Conservation (phyloP, 2,888 invertebrate genomes). For the Cantharis rufa region DNA sequence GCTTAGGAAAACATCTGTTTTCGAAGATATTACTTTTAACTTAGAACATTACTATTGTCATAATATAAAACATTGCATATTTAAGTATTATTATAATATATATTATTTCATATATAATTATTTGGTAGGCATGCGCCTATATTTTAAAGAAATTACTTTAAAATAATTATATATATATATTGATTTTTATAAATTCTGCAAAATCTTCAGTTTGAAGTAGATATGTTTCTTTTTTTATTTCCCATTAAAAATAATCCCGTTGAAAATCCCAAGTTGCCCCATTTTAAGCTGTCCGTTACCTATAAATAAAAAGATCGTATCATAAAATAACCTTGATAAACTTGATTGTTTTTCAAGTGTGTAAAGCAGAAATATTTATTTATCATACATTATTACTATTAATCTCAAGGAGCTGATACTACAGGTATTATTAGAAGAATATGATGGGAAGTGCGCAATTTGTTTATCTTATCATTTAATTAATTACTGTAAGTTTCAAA, state of each 20-base stretch:
- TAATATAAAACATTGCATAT: background rate
- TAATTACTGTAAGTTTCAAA: slow-evolving; percentile 3
- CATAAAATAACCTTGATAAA: background rate
- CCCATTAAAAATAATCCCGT: slow-evolving; percentile 67
- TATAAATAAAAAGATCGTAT: slow-evolving; percentile 56
- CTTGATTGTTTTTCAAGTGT: background rate
- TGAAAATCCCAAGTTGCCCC: slow-evolving; percentile 73
- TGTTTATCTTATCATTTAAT: slow-evolving; percentile 21
- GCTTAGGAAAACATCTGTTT: background rate
- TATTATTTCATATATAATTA: background rate
- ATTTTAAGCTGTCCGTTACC: slow-evolving; percentile 73
- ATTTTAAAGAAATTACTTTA: background rate
- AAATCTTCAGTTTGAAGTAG: slow-evolving; percentile 7
- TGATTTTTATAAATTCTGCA: background rate
- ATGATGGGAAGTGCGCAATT: slow-evolving; percentile 4
- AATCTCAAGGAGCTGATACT: background rate
- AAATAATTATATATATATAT: background rate
- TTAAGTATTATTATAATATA: background rate
- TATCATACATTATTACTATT: background rate
- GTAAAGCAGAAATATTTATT: background rate
- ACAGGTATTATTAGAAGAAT: background rate
- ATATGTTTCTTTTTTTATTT: slow-evolving; percentile 11
- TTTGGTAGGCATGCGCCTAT: background rate
- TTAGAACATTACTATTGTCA: background rate
- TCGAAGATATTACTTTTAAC: background rate